Evolutionary conservation across 2,113 vertebrate species (phyloP), one percentile per base, ranked within the genome.

Genomic region (Gnathonemus echidnorhynchus): DNA sequence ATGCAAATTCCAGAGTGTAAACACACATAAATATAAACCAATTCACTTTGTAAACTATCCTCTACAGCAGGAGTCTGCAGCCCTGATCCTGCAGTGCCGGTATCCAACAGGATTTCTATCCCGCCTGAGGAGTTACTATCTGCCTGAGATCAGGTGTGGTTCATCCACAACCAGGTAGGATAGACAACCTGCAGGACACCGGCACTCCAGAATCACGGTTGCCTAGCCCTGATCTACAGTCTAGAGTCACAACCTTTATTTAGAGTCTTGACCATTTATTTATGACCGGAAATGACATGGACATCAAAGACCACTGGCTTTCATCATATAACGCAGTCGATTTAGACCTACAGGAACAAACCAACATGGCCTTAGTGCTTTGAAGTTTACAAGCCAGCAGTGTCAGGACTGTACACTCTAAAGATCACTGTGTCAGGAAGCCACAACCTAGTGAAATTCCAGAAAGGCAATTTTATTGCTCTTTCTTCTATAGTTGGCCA

Each of bases 371-470:
- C 58, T n/a, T 5, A 88, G 24, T 48, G 45, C 45, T 88, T 88
- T 88, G 88, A 88, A 88, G 45, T 74, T 84, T 84, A 84, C 42
- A 48, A 84, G 80, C 80, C 13, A 48, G 31, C 42, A 45, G 39
- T 46, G 15, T 85, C 45, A 85, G 24, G n/a, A n/a, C 45, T 85
- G 39, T 45, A 21, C 15, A 83, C 83, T 46, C 39, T 45, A 9
- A 48, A 46, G 35, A 85, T 21, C 48, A 83, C 48, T 50, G 42
- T 19, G 15, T 49, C 13, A 49, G 42, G 17, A 15, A 52, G 88
- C 49, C 31, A 80, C 66, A 52, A 31, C 4, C 15, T 52, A 46
- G 21, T 27, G 62, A 74, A 13, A 80, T 35, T n/a, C 66, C 66
- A 50, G n/a, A 89, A 52, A 8, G 4, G 21, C 24, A 62, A 62